These are phyloP conservation scores for western clawed frog (Xenopus tropicalis) DNA, from an alignment of 2,113 vertebrate genomes.

Conservation along the genomic window DNA sequence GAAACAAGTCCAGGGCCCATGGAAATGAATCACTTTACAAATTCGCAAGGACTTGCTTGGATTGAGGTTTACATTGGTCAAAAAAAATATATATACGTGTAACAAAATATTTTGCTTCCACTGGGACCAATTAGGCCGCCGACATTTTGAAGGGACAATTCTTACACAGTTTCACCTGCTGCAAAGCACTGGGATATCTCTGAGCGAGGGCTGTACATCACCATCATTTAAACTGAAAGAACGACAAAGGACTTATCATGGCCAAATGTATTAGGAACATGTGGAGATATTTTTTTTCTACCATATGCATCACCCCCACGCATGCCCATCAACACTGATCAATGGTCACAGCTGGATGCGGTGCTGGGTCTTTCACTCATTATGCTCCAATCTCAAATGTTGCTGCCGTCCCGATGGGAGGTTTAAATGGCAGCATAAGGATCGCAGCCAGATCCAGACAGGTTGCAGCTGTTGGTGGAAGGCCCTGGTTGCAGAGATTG, in stretches of 20 bases:
- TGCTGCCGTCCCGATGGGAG: conserved; percentile 35
- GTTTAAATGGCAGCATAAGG: conserved; percentile 35
- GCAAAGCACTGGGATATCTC: conserved; percentile 6
- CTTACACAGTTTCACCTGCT: conserved; percentile 15
- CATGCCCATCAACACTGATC: conserved; percentile 40
- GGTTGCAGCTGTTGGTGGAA: conserved; percentile 32
- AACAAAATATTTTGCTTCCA: conserved; percentile 38
- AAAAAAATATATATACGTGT: conserved; percentile 32
- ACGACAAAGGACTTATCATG: conserved; percentile 7
- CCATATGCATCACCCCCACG: conserved; percentile 28
- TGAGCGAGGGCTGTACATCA: conserved; percentile 1
- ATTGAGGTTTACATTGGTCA: conserved; percentile 17
- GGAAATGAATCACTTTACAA: conserved; percentile 15
- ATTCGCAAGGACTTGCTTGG: not conserved
- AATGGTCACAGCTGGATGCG: conserved; percentile 35
- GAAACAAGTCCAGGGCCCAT: not conserved
- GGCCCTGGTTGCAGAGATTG: not conserved
- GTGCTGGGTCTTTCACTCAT: conserved; percentile 27
- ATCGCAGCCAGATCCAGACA: conserved; percentile 39
- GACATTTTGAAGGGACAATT: not conserved
- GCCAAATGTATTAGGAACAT: conserved; percentile 26
- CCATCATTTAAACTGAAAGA: conserved; percentile 4
- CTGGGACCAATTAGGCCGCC: conserved; percentile 38
- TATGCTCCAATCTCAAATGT: conserved; percentile 35
- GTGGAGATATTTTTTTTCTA: conserved; percentile 17